These are phyloP conservation scores for Oncorhynchus masou DNA, from an alignment of 2,113 vertebrate genomes.

Conservation along the genomic window DNA sequence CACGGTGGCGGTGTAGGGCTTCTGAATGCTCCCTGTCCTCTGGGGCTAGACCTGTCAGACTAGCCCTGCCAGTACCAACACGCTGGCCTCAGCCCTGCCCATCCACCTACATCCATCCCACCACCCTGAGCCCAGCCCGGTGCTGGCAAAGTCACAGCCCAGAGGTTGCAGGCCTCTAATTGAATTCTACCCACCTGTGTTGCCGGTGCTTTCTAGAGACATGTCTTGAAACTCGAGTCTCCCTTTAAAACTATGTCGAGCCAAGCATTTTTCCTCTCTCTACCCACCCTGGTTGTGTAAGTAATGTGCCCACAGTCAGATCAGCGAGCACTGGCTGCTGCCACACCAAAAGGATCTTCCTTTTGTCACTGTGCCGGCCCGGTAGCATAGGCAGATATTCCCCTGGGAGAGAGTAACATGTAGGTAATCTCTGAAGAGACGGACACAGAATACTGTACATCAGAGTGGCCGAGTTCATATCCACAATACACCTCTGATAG, in stretches of 20 bases:
- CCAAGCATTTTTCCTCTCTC: conserved; percentile 29
- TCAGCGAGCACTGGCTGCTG: conserved; percentile 18
- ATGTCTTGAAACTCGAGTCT: conserved; percentile 32
- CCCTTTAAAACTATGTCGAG: conserved; percentile 51
- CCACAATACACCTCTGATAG: conserved; percentile 15
- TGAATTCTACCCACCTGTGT: conserved; percentile 14
- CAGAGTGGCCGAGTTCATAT: conserved; percentile 28
- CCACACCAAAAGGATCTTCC: conserved; percentile 44
- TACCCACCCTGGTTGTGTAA: conserved; percentile 53
- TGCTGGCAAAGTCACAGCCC: neutral
- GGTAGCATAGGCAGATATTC: conserved; percentile 47
- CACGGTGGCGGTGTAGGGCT: neutral
- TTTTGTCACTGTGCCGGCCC: conserved; percentile 51
- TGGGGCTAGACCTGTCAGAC: neutral
- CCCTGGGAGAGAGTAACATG: conserved; percentile 31
- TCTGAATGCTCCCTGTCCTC: neutral
- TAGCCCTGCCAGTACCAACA: neutral
- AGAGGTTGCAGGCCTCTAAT: neutral
- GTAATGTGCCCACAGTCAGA: conserved; percentile 59
- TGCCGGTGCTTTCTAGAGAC: conserved; percentile 18
- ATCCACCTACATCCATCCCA: neutral
- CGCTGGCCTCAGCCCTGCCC: neutral
- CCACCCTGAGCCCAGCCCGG: neutral
- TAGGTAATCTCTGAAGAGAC: conserved; percentile 36
- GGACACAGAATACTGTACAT: conserved; percentile 18